Percentiles rank a stretch among this genome's conserved stretches.
These are phyloP conservation scores for Microtus montanus DNA, from an alignment of 2,113 vertebrate species.

Conservation along the genomic window DNA sequence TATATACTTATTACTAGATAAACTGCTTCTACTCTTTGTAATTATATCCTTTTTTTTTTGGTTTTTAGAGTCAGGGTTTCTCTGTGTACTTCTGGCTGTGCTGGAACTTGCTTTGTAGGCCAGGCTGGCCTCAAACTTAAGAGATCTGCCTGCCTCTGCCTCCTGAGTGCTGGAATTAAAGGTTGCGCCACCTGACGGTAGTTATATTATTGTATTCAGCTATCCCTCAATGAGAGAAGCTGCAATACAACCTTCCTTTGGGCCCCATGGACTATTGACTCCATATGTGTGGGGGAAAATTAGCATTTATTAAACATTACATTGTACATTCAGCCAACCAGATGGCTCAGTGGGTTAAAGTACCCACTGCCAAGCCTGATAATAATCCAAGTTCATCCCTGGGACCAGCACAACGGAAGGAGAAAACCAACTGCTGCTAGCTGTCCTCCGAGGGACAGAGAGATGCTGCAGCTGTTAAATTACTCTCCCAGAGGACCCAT, in stretches of 20 bases:
- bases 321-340: background rate
- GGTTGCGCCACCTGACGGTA: background rate
- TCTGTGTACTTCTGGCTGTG: background rate
- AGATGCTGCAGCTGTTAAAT: background rate
- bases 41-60: background rate
- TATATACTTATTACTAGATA: background rate
- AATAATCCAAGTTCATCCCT: background rate
- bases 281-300: background rate
- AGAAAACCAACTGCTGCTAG: background rate
- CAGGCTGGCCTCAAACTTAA: background rate
- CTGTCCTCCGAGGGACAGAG: background rate
- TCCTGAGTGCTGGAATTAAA: background rate
- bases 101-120: background rate
- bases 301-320: background rate
- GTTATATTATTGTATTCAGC: background rate
- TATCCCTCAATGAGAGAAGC: background rate
- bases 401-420: background rate
- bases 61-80: background rate
- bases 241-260: background rate
- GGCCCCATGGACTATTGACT: background rate
- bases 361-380: background rate
- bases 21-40: slow-evolving; percentile 26
- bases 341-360: background rate
- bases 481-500: background rate
- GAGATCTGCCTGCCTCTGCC: background rate